Base-by-base conservation (phyloP, 1,140 invertebrate species). In the Leptinotarsa texana region DNA sequence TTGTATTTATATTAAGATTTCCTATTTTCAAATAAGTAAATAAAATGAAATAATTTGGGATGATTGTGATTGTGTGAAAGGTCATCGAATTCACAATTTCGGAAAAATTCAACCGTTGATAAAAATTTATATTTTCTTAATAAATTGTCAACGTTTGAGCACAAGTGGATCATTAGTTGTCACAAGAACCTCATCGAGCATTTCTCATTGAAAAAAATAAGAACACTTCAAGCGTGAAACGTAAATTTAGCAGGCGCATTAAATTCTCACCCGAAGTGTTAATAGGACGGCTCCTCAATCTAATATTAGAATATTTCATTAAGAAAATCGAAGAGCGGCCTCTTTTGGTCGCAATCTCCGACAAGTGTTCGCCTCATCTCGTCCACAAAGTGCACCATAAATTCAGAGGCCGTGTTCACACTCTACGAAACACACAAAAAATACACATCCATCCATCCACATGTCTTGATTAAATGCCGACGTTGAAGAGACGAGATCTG, bases 271-370 rank as follows among this genome's bases (percentile, higher is more conserved):
- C n/a, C 33, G 22, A 76, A 69, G 75, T 61, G 75, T 73, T 76
- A 76, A 76, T 76, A 71, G 66, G 72, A 66, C 71, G 65, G 24
- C 69, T 76, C 68, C 63, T 76, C 63, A 27, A 73, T 72, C 75
- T 76, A 76, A 76, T 76, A 76, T 76, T 76, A 76, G 75, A 73
- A 73, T 77, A 74, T 69, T 77, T 77, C 75, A 77, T 77, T 73
- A 73, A 76, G 71, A 73, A 67, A 71, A 71, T 71, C 69, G 47
- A 71, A 27, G 47, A n/a, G 42, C 70, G 75, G 70, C 70, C 57
- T 62, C 68, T 69, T 65, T 74, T 77, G 65, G 49, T 48, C 49
- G 62, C 63, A 63, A 65, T 72, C 72, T n/a, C 65, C 65, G 75
- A 76, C 75, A 76, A 76, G 75, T 74, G 75, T 74, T 77, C 66